Percentiles rank a stretch among this genome's conserved stretches.
These are phyloP conservation scores for Cephus spinipes DNA, from an alignment of 2,888 invertebrate genomes.

Conservation along the genomic window DNA sequence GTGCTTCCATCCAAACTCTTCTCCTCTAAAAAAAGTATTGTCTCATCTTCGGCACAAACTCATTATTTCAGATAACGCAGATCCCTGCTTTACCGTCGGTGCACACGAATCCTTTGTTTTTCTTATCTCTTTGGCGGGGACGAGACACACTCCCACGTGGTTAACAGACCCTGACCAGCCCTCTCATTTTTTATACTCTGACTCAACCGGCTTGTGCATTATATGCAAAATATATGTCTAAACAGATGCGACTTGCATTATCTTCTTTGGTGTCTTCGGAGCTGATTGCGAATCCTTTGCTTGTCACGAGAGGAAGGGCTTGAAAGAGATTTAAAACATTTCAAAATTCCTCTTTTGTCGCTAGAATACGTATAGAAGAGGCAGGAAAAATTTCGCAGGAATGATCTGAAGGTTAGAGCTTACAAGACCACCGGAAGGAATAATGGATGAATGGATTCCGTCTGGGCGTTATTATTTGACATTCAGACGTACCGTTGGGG, in stretches of 20 bases:
- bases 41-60: no score
- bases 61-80: neutral
- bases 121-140: neutral
- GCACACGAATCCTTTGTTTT: neutral
- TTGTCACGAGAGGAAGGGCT: neutral
- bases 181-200: neutral
- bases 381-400: no score
- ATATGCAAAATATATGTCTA: neutral
- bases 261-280: neutral
- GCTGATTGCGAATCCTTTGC: neutral
- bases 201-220: neutral
- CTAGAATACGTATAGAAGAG: no score
- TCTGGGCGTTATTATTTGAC: neutral
- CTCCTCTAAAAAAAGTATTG: no score
- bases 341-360: neutral
- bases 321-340: neutral
- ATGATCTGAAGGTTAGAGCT: no score
- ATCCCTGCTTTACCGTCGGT: neutral
- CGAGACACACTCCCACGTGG: slow-evolving; percentile 3
- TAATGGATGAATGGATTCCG: neutral
- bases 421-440: no score
- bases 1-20: no score
- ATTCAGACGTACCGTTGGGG: neutral
- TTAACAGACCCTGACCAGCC: neutral
- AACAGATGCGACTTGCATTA: neutral